These are phyloP conservation scores for Drosophila repletoides DNA, from an alignment of 1,140 invertebrate species.

Conservation along the genomic window DNA sequence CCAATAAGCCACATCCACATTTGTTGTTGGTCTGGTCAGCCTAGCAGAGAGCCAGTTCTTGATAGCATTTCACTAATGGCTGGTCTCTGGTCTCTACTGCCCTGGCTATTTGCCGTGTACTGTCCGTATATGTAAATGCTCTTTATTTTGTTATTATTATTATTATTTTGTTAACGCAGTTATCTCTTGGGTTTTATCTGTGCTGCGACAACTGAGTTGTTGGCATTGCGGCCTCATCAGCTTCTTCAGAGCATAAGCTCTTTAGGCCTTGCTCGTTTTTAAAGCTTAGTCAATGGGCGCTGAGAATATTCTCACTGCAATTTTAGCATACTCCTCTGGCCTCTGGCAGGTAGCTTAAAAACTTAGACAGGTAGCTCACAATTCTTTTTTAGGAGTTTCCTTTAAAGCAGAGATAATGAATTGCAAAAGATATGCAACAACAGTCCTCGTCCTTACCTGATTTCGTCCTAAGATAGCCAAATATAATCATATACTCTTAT, in stretches of 20 bases:
- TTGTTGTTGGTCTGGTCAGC: not conserved
- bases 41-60: conserved; percentile 29
- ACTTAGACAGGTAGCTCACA: conserved; percentile 40
- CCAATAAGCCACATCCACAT: conserved; percentile 63
- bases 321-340: conserved; percentile 25
- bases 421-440: conserved; percentile 48
- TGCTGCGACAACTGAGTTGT: conserved; percentile 14
- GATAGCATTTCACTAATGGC: conserved; percentile 68
- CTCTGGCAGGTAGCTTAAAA: conserved; percentile 11
- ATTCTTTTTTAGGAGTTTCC: conserved; percentile 14
- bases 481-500: not conserved
- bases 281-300: conserved; percentile 46
- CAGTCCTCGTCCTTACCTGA: conserved; percentile 17
- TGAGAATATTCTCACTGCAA: not conserved
- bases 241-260: conserved; percentile 49
- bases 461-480: conserved; percentile 8
- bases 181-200: conserved; percentile 60
- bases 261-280: conserved; percentile 60
- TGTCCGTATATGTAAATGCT: conserved; percentile 59
- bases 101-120: not conserved
- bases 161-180: conserved; percentile 75
- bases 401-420: conserved; percentile 63
- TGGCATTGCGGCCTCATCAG: conserved; percentile 45
- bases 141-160: conserved; percentile 77
- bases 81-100: conserved; percentile 5